Conservation (phyloP, 2,888 invertebrate species). For the Cistogaster globosa region DNA sequence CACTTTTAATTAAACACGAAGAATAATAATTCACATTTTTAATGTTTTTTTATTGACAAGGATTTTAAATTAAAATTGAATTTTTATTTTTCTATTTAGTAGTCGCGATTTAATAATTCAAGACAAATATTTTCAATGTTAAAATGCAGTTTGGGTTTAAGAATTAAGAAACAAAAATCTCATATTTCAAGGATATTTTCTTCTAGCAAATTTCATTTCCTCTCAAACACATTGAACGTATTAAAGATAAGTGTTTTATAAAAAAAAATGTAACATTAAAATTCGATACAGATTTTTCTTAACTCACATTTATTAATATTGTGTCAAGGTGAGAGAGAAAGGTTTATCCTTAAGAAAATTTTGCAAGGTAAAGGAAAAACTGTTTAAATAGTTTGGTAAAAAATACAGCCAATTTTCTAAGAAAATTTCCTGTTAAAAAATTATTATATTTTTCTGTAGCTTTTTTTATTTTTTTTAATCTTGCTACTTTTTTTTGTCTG, state of each 20-base stretch:
- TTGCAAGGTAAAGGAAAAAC: slow-evolving; percentile 17
- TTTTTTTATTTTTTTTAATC: slow-evolving; percentile 29
- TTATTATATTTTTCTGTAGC: slow-evolving; percentile 5
- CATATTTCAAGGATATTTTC: slow-evolving; percentile 15
- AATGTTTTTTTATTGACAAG: too few relatives aligned
- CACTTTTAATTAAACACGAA: too few relatives aligned
- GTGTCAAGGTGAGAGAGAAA: slow-evolving; percentile 13
- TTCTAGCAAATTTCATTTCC: background rate
- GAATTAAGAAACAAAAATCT: slow-evolving; percentile 3
- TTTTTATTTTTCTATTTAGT: too few relatives aligned
- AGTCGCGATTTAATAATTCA: too few relatives aligned
- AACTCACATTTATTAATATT: slow-evolving; percentile 6
- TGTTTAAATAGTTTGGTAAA: slow-evolving; percentile 5
- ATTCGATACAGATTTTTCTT: slow-evolving; percentile 23
- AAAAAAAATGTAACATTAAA: slow-evolving; percentile 18
- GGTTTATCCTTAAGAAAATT: slow-evolving; percentile 15
- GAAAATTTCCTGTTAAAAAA: background rate
- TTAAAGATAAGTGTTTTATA: background rate
- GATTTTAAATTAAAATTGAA: too few relatives aligned
- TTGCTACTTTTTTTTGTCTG: background rate
- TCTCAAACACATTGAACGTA: slow-evolving; percentile 2
- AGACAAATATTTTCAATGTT: background rate
- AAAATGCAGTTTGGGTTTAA: slow-evolving; percentile 24
- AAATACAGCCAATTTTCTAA: slow-evolving; percentile 21
- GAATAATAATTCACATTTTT: too few relatives aligned